Conservation (phyloP, 2,888 invertebrate genomes). For the Amphipoea oculea region DNA sequence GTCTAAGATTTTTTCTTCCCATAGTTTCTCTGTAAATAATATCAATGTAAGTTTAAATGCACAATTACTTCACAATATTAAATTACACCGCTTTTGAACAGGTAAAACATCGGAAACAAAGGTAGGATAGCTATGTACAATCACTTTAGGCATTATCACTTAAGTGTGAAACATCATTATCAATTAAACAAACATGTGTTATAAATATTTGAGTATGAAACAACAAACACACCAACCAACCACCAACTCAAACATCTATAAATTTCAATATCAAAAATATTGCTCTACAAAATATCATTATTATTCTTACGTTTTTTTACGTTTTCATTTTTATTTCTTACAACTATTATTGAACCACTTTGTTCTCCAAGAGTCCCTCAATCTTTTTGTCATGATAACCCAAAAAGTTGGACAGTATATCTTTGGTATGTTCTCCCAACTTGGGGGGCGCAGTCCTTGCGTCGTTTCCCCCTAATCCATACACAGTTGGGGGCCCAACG, state of each 20-base stretch:
- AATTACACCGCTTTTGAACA: not conserved
- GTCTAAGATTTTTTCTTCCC: slow-evolving; percentile 4
- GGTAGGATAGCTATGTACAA: not conserved
- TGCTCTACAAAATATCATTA: not conserved
- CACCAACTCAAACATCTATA: not conserved
- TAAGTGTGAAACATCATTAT: too few species aligned
- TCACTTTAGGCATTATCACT: not conserved
- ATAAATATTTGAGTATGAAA: too few species aligned
- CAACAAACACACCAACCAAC: too few species aligned
- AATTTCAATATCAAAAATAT: slow-evolving; percentile 16
- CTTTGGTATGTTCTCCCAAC: slow-evolving; percentile 96
- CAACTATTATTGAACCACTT: slow-evolving; percentile 74
- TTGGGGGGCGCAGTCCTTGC: slow-evolving; percentile 94
- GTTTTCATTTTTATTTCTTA: not conserved
- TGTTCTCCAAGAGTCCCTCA: slow-evolving; percentile 87
- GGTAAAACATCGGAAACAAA: not conserved
- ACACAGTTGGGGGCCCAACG: slow-evolving; percentile 96
- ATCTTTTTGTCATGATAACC: slow-evolving; percentile 92
- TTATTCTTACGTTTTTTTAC: not conserved
- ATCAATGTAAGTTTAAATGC: slow-evolving; percentile 10
- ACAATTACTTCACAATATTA: not conserved
- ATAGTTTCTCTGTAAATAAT: not conserved
- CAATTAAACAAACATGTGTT: too few species aligned
- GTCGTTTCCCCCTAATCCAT: slow-evolving; percentile 93
- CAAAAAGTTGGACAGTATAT: slow-evolving; percentile 93